These are phyloP conservation scores for Tupaia chinensis DNA, from an alignment of 2,113 vertebrate species.

Conservation along the genomic window DNA sequence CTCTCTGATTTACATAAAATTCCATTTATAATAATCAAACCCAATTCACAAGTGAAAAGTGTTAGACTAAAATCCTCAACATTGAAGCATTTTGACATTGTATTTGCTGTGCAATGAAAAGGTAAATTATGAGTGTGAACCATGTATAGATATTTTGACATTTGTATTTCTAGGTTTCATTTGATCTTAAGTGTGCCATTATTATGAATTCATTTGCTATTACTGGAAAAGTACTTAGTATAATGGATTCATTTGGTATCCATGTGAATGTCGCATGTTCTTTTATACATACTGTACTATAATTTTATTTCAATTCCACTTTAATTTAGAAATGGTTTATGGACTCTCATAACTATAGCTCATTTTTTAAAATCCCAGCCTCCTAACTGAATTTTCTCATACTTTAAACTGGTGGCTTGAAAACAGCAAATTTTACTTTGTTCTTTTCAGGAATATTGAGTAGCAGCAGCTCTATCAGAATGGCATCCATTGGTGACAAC, in stretches of 20 bases:
- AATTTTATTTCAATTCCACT: constrained; percentile 85
- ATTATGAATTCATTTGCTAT: constrained; percentile 86
- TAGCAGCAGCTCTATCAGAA: neutral
- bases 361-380: constrained; percentile 79
- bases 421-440: constrained; percentile 43
- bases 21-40: constrained; percentile 67
- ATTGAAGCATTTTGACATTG: constrained; percentile 37
- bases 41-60: constrained; percentile 50
- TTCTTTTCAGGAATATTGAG: constrained; percentile 39
- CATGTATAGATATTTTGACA: constrained; percentile 78
- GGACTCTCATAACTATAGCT: constrained; percentile 82
- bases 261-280: constrained; percentile 83
- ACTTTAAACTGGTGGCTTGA: constrained; percentile 69
- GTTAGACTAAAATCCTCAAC: constrained; percentile 47
- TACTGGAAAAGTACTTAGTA: constrained; percentile 86
- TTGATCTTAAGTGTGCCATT: constrained; percentile 83
- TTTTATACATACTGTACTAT: constrained; percentile 82
- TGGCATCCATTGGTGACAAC: neutral
- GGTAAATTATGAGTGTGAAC: constrained; percentile 57
- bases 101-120: constrained; percentile 65
- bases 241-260: constrained; percentile 86
- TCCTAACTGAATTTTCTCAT: constrained; percentile 75
- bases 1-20: constrained; percentile 80
- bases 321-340: constrained; percentile 87
- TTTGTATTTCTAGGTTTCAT: constrained; percentile 81